Conservation (phyloP, 2,797 vertebrate genomes). For the Pangasius krempfi region DNA sequence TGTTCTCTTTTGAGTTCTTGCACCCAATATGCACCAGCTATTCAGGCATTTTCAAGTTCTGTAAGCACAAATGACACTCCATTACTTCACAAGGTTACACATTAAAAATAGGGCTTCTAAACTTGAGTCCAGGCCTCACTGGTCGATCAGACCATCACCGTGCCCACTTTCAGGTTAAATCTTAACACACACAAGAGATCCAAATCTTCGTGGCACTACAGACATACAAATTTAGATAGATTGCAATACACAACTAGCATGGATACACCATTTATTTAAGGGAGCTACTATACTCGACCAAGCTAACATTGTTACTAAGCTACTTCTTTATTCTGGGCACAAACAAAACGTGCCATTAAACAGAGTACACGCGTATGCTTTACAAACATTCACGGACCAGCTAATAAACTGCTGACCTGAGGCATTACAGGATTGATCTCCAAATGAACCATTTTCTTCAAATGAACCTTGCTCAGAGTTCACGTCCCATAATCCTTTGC, state of each 20-base stretch:
- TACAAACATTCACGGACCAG: background rate
- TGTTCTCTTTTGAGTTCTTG: background rate
- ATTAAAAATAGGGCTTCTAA: background rate
- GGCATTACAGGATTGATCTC: background rate
- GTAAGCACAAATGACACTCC: background rate
- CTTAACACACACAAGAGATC: background rate
- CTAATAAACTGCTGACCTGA: background rate
- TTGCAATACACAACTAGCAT: background rate
- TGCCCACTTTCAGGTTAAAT: background rate
- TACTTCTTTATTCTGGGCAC: background rate
- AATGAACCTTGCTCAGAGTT: background rate
- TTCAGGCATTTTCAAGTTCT: background rate
- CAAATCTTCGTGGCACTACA: background rate
- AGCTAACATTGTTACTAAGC: background rate
- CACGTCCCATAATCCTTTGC: background rate
- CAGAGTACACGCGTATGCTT: background rate
- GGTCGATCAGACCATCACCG: background rate
- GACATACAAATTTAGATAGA: background rate
- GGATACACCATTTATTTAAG: conserved; percentile 11
- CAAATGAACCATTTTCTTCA: background rate
- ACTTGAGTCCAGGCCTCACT: background rate
- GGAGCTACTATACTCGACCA: background rate
- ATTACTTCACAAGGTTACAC: background rate
- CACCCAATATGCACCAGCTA: background rate
- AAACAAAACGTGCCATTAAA: background rate